Evolutionary conservation across 2,113 vertebrate genomes (phyloP), one percentile per base, ranked within the genome.

Genomic region (Etheostoma cragini): DNA sequence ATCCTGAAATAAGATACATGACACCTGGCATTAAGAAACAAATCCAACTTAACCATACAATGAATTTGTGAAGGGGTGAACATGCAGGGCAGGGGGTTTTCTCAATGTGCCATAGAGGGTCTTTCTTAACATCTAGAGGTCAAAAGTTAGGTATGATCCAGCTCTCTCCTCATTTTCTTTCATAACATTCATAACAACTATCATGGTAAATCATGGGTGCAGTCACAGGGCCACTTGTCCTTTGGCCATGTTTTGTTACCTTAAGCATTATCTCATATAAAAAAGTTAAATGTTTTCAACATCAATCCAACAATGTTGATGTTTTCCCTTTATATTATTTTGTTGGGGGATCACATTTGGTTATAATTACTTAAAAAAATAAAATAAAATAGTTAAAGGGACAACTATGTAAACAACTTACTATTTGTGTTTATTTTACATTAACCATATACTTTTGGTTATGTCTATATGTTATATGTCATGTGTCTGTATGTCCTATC

Each of bases 111-210:
- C 30, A 22, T n/a, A 13, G 0, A 42, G 24, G 7, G 33, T n/a
- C 42, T 11, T 17, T 53, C 35, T 49, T 52, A 24, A 50, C 58
- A n/a, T 6, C 49, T 49, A 38, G 14, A 19, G 45, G 21, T 47
- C 6, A 81, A 57, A 78, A 54, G 61, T 83, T 10, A 74, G 46
- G 33, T 16, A 35, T 33, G 57, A 78, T 45, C 19, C n/a, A 65
- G 21, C 62, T 73, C 15, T 64, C 15, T 75, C 10, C 13, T 30
- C 63, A 1, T 63, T 84, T 75, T 72, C 8, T 58, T 72, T 72
- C 45, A 38, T 53, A 67, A 73, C 57, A 35, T 33, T 81, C 45
- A n/a, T n/a, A n/a, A n/a, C n/a, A n/a, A n/a, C 38, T 38, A 10
- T 38, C 2, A 38, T 22, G 22, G 5, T 54, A 65, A 58, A 80